A percentile compares a stretch with the other conserved stretches of the same genome.
Evolutionary conservation across 2,888 invertebrate species (phyloP).

Genomic region (Portevinia maculata): DNA sequence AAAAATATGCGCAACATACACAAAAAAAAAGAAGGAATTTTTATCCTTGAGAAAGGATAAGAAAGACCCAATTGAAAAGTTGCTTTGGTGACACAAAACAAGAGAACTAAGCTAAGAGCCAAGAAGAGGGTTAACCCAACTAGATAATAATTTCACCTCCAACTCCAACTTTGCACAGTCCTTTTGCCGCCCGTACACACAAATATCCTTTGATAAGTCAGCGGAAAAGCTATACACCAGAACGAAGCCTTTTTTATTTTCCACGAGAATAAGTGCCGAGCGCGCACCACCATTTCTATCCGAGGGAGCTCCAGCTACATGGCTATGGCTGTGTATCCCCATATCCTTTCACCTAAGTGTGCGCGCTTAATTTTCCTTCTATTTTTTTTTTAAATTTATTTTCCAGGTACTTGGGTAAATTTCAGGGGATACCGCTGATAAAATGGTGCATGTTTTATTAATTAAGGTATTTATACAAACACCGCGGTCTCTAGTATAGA

Average conservation of each 20-base stretch:
- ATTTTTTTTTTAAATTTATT: constrained; percentile 41
- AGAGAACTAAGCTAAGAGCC: constrained; percentile 53
- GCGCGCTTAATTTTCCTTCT: constrained; percentile 47
- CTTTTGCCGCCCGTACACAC: constrained; percentile 40
- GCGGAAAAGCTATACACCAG: constrained; percentile 70
- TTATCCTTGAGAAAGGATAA: constrained; percentile 32
- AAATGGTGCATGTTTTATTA: constrained; percentile 68
- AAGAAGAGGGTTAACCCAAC: constrained; percentile 68
- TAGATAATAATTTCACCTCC: constrained; percentile 57
- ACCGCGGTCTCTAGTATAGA: constrained; percentile 17
- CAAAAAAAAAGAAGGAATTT: constrained; percentile 6
- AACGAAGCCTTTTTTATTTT: constrained; percentile 62
- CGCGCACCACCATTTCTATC: constrained; percentile 34
- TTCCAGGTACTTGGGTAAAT: constrained; percentile 35
- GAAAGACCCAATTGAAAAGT: constrained; percentile 71
- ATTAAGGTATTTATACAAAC: constrained; percentile 58
- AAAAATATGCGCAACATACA: constrained; percentile 34
- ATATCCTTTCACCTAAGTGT: constrained; percentile 57
- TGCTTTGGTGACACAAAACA: constrained; percentile 73
- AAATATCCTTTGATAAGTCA: constrained; percentile 74
- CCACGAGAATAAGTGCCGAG: constrained; percentile 62
- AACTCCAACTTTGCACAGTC: not conserved
- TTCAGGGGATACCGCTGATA: constrained; percentile 13
- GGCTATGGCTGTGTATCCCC: not conserved
- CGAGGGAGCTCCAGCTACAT: not conserved